These are phyloP conservation scores for Lepilemur ruficaudatus DNA, from an alignment of 2,797 vertebrate species.

Conservation along the genomic window DNA sequence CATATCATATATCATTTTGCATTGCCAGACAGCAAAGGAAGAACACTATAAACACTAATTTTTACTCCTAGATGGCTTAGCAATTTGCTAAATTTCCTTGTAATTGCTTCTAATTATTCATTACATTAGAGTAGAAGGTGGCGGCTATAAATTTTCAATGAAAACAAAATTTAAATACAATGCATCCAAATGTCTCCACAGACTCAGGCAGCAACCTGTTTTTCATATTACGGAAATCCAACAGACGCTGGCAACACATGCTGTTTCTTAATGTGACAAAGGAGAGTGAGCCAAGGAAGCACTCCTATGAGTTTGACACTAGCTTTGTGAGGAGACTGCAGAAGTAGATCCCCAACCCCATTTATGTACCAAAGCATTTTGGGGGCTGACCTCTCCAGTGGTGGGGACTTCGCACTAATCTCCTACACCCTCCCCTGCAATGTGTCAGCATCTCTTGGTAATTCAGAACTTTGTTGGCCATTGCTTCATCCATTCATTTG, in stretches of 20 bases:
- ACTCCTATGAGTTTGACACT: not conserved
- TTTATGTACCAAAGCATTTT: not conserved
- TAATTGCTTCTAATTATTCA: slow-evolving; percentile 77
- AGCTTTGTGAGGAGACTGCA: slow-evolving; percentile 19
- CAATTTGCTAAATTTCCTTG: slow-evolving; percentile 77
- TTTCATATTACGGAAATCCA: slow-evolving; percentile 44
- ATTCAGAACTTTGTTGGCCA: not conserved
- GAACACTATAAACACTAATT: slow-evolving; percentile 52
- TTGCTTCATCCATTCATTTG: not conserved
- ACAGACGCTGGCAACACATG: slow-evolving; percentile 43
- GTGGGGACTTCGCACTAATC: not conserved
- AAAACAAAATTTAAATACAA: slow-evolving; percentile 77
- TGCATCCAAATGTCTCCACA: slow-evolving; percentile 53
- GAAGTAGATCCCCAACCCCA: not conserved
- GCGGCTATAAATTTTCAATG: slow-evolving; percentile 67
- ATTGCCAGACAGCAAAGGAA: slow-evolving; percentile 65
- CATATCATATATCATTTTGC: slow-evolving; percentile 58
- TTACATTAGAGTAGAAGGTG: slow-evolving; percentile 71
- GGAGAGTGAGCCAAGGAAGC: slow-evolving; percentile 9
- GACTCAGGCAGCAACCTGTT: slow-evolving; percentile 52
- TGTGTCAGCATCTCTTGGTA: not conserved
- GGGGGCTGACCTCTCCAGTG: not conserved
- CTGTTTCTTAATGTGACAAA: slow-evolving; percentile 45
- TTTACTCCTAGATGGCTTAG: slow-evolving; percentile 51
- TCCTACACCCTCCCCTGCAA: not conserved